Conservation (phyloP, 2,797 vertebrate species). For the Garrulus glandarius region DNA sequence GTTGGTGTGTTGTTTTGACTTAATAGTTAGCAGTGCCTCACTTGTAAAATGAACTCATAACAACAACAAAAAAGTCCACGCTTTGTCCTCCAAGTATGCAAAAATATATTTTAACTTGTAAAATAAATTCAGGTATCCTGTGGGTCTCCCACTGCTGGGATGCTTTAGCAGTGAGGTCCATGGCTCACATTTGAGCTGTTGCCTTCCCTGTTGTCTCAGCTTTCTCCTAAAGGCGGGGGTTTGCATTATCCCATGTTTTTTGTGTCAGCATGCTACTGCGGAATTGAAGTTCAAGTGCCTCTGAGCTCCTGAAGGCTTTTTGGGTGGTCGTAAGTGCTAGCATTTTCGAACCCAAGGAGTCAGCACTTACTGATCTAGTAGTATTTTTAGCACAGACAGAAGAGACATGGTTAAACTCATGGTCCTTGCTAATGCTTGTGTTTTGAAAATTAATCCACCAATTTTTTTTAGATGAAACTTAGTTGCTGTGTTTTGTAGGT, state of each 20-base stretch:
- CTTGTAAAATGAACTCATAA: neutral
- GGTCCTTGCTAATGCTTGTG: neutral
- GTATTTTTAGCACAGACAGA: neutral
- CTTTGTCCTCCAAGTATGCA: neutral
- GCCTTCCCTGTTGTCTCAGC: neutral
- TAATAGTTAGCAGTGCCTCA: neutral
- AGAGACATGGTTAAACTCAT: neutral
- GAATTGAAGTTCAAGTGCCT: neutral
- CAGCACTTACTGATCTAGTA: neutral
- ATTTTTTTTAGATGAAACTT: neutral
- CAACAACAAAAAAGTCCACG: neutral
- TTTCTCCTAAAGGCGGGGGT: neutral
- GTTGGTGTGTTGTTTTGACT: neutral
- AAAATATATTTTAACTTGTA: neutral
- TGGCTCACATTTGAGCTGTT: neutral
- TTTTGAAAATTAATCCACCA: neutral
- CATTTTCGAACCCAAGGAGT: neutral
- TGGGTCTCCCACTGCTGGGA: neutral
- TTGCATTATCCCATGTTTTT: neutral
- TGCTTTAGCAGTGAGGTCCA: neutral
- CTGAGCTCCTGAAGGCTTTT: neutral
- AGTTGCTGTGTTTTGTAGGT: neutral
- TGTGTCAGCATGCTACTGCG: neutral
- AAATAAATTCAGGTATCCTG: neutral
- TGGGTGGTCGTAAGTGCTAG: rapidly evolving